Conservation (phyloP, 64 coral and sea anemone species). For the Montipora foliosa region DNA sequence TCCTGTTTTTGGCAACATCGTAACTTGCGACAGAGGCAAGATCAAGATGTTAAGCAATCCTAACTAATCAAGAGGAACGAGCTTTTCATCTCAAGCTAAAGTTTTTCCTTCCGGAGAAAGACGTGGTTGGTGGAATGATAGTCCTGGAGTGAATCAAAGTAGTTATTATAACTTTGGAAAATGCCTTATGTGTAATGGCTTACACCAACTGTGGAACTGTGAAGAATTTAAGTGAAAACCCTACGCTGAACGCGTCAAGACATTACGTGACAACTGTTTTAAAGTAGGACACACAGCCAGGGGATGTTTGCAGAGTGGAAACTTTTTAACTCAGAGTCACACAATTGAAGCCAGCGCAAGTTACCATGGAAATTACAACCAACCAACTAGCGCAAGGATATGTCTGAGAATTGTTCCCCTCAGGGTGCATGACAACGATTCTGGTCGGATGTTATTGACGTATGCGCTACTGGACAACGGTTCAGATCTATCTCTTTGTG, state of each 20-base stretch:
- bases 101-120: too few species aligned
- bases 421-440: background rate
- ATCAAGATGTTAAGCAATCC: background rate
- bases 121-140: too few species aligned
- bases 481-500: conserved; percentile 41
- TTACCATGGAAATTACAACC: background rate
- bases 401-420: conserved; percentile 32
- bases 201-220: background rate
- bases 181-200: background rate
- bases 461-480: background rate
- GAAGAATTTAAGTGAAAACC: background rate
- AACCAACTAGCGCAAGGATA: background rate
- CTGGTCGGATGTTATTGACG: background rate
- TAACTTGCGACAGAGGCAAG: conserved; percentile 5
- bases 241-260: background rate
- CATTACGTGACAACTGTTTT: conserved; percentile 39
- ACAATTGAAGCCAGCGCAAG: conserved; percentile 20
- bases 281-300: conserved; percentile 36
- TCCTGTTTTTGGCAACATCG: conserved; percentile 43
- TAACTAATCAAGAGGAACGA: background rate
- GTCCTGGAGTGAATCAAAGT: too few species aligned
- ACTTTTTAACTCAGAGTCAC: background rate
- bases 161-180: too few species aligned
- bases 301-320: conserved; percentile 5
- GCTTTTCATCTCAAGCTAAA: background rate